These are phyloP conservation scores for Petroica traversi DNA, from an alignment of 2,113 vertebrate species.

Conservation along the genomic window DNA sequence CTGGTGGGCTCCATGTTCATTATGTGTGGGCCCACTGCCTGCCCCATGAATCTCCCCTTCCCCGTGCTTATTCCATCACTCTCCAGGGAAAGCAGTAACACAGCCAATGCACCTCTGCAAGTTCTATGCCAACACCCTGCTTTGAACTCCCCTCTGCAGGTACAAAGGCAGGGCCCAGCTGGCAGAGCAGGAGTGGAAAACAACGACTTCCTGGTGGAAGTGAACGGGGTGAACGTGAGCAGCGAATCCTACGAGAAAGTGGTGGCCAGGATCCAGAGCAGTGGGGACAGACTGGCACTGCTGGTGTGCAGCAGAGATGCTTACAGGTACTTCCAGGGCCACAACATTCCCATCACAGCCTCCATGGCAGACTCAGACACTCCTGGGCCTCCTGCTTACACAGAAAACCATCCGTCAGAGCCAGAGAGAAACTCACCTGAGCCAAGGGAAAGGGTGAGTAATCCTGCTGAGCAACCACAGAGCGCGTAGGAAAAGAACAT, in stretches of 20 bases:
- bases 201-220: constrained; percentile 85
- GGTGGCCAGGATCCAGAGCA: constrained; percentile 78
- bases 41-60: not conserved
- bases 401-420: not conserved
- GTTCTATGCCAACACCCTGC: not conserved
- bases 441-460: constrained; percentile 67
- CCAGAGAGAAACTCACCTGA: not conserved
- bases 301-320: constrained; percentile 79
- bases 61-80: not conserved
- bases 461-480: not conserved
- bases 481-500: not conserved
- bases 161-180: constrained; percentile 79
- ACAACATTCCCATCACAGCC: constrained; percentile 76
- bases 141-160: constrained; percentile 67
- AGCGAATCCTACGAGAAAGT: constrained; percentile 79
- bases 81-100: not conserved
- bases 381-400: not conserved
- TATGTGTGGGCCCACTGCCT: not conserved
- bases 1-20: not conserved
- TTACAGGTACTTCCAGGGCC: constrained; percentile 78
- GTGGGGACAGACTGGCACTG: constrained; percentile 76
- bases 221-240: constrained; percentile 84
- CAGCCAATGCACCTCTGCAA: not conserved
- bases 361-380: constrained; percentile 65
- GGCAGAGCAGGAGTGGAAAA: constrained; percentile 82